Conservation (phyloP, 2,888 invertebrate species). For the Apamea epomidion region DNA sequence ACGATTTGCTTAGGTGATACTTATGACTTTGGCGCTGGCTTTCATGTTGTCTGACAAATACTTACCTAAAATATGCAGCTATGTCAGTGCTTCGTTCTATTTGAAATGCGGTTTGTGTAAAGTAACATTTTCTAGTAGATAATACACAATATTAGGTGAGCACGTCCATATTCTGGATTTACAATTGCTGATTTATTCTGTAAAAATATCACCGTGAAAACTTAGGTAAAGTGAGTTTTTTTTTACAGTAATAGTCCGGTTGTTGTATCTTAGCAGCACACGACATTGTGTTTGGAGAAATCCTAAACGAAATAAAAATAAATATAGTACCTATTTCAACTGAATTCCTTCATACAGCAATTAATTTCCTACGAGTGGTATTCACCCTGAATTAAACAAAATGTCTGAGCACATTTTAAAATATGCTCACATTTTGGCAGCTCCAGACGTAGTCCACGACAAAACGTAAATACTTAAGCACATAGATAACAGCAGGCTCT, state of each 20-base stretch:
- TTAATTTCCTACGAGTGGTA: background rate
- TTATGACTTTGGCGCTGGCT: conserved; percentile 14
- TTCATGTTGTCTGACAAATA: background rate
- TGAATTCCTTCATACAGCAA: background rate
- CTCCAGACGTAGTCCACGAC: conserved; percentile 1
- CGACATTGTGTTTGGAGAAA: background rate
- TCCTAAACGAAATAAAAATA: background rate
- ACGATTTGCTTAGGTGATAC: conserved; percentile 39
- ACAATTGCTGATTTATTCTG: background rate
- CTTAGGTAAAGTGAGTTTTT: background rate
- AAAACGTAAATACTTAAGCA: conserved; percentile 45
- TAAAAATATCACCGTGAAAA: background rate
- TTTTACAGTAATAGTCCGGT: background rate
- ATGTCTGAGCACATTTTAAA: conserved; percentile 15
- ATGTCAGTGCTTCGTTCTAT: background rate
- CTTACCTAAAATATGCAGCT: background rate
- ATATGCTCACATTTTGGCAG: conserved; percentile 34
- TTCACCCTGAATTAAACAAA: conserved; percentile 5
- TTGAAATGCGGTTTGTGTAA: background rate
- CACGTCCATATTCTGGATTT: background rate
- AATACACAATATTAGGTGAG: background rate
- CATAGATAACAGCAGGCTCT: conserved; percentile 50
- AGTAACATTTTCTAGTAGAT: background rate
- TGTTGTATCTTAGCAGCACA: background rate
- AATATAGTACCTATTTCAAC: background rate